phyloP scores from a whole-genome alignment of 2,888 invertebrate genomes.

The Helleia helle region DNA sequence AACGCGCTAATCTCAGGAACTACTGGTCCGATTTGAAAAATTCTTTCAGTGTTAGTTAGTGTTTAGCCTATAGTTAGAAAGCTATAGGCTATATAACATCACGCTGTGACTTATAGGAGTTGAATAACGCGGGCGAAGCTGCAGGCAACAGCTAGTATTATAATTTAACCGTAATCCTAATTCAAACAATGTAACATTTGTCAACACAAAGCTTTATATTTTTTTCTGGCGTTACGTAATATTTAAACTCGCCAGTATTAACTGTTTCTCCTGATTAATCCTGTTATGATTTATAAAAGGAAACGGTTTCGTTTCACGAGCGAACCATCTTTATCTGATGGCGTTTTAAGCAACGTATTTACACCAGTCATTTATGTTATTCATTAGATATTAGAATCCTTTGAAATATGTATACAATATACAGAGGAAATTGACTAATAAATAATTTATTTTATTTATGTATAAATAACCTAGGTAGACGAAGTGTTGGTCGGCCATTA shows the following conservation, averaged over 20 bases:
- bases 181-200: conserved; percentile 8
- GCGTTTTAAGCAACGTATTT: conserved; percentile 4
- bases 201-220: conserved; percentile 1
- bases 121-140: no score
- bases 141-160: neutral
- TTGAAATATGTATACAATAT: neutral
- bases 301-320: conserved; percentile 6
- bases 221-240: neutral
- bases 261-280: conserved; percentile 6
- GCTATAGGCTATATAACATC: neutral
- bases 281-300: conserved; percentile 10
- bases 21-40: no score
- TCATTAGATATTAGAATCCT: neutral
- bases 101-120: neutral
- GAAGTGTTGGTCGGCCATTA: no score
- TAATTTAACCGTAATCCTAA: neutral
- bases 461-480: no score
- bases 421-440: no score
- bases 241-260: neutral
- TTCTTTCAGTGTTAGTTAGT: no score
- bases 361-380: conserved; percentile 1
- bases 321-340: conserved; percentile 4
- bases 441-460: no score
- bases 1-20: no score
- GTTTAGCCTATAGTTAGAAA: no score